Base-by-base conservation (phyloP, 2,888 invertebrate genomes). In the Nezara viridula region DNA sequence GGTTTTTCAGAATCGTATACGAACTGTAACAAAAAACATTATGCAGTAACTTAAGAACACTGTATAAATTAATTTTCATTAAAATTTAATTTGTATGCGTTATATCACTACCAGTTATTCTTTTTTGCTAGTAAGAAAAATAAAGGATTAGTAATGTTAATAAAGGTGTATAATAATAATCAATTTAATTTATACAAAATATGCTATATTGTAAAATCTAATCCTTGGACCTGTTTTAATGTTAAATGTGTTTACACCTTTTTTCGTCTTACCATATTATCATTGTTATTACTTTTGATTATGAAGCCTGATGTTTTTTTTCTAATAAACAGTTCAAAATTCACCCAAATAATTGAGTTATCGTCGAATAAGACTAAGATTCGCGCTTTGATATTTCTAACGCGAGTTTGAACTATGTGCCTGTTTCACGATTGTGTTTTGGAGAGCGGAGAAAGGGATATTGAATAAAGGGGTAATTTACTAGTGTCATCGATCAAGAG, bases 1-100 rank as follows among this genome's bases (percentile, higher is more conserved):
- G 97, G 97, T 92, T 96, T 96, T 93, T 98, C 98, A 85, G 97
- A 97, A 93, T 97, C 97, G 92, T 97, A 98, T 90, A 98, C 95
- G 92, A 97, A 98, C 93, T 97, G 96, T 89, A 92, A 92, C 88
- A 90, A 66, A 32, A 66, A 66, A 66, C n/a, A 6, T 66, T 66
- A 66, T 32, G 32, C n/a, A 32, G 66, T 66, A 32, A 66, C 19
- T 66, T 6, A 66, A 32, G 19, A 66, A 19, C 19, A 19, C 19
- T 6, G 32, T 10, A 14, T n/a, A 6, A 27, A 0, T 66, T 14
- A 60, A 3, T 14, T n/a, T 27, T 27, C 27, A 27, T 60, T 27
- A 60, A 60, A 52, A 27, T 5, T 32, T 66, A 66, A 19, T 66
- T 5, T 66, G 32, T 66, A 66, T 66, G 7, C 0, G 16, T 32